phyloP scores from a whole-genome alignment of 2,113 vertebrate genomes.

The Mesitornis unicolor region DNA sequence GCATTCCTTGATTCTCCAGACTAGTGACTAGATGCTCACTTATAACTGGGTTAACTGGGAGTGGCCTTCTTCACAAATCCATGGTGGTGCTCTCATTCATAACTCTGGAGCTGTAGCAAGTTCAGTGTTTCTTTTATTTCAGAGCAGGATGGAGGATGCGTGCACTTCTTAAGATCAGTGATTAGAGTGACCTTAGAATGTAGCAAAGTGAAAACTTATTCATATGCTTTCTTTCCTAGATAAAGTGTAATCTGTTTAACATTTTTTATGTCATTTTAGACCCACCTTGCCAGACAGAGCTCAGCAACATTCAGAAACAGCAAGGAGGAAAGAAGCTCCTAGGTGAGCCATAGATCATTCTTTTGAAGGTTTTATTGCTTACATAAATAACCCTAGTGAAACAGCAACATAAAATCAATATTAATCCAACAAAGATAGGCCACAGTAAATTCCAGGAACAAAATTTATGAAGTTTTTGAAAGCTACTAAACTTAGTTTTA shows the following conservation, averaged over 20 bases:
- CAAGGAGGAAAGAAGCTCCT: constrained; percentile 87
- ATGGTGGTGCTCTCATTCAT: background rate
- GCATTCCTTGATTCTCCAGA: fast-evolving
- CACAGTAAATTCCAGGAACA: constrained; percentile 60
- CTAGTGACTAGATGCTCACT: background rate
- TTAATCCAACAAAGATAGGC: constrained; percentile 70
- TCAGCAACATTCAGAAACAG: constrained; percentile 86
- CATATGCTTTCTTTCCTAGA: background rate
- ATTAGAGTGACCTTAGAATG: background rate
- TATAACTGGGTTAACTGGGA: background rate
- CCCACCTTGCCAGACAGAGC: constrained; percentile 90
- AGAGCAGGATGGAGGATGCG: background rate
- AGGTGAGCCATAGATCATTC: constrained; percentile 80
- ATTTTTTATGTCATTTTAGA: constrained; percentile 77
- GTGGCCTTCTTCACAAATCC: background rate
- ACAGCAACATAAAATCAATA: constrained; percentile 76
- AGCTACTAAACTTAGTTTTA: constrained; percentile 73
- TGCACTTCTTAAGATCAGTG: background rate
- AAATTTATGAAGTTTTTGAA: constrained; percentile 74
- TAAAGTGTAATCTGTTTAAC: background rate
- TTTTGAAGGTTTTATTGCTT: constrained; percentile 69
- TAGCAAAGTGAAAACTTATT: background rate
- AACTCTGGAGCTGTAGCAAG: background rate
- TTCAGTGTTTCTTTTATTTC: background rate
- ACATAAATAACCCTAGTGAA: constrained; percentile 74